Conservation (phyloP, 1,140 invertebrate species). For the Drosophila tristis region DNA sequence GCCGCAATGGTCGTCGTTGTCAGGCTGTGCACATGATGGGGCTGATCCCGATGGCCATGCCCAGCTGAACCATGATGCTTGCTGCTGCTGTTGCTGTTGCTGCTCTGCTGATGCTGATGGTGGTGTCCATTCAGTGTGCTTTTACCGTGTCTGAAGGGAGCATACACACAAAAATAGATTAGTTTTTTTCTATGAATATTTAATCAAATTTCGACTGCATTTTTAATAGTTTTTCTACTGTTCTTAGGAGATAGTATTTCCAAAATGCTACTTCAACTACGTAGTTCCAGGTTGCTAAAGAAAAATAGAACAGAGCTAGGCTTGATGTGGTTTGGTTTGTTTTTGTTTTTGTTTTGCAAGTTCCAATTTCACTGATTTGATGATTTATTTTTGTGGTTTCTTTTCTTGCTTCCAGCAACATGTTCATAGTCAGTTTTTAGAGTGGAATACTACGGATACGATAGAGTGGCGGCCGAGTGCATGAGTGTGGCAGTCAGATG, state of each 20-base stretch:
- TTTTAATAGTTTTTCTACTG: slow-evolving; percentile 52
- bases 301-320: slow-evolving; percentile 70
- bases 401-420: slow-evolving; percentile 71
- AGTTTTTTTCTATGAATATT: neutral
- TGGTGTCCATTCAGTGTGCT: slow-evolving; percentile 75
- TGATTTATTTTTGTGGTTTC: slow-evolving; percentile 37
- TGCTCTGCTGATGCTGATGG: slow-evolving; percentile 43
- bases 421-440: slow-evolving; percentile 82
- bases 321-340: slow-evolving; percentile 56
- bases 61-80: slow-evolving; percentile 53
- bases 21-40: slow-evolving; percentile 66
- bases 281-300: slow-evolving; percentile 69
- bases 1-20: slow-evolving; percentile 68
- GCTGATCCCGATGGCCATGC: slow-evolving; percentile 40
- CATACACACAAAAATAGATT: slow-evolving; percentile 7
- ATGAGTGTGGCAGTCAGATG: neutral
- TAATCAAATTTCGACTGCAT: neutral
- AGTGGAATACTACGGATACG: slow-evolving; percentile 39
- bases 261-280: slow-evolving; percentile 74
- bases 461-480: slow-evolving; percentile 31
- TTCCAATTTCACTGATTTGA: slow-evolving; percentile 67
- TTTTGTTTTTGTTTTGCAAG: slow-evolving; percentile 31
- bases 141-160: slow-evolving; percentile 73
- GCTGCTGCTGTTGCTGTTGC: slow-evolving; percentile 35
- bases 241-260: slow-evolving; percentile 48